These are phyloP conservation scores for Troides oblongomaculatus DNA, from an alignment of 2,888 invertebrate species.

Conservation along the genomic window DNA sequence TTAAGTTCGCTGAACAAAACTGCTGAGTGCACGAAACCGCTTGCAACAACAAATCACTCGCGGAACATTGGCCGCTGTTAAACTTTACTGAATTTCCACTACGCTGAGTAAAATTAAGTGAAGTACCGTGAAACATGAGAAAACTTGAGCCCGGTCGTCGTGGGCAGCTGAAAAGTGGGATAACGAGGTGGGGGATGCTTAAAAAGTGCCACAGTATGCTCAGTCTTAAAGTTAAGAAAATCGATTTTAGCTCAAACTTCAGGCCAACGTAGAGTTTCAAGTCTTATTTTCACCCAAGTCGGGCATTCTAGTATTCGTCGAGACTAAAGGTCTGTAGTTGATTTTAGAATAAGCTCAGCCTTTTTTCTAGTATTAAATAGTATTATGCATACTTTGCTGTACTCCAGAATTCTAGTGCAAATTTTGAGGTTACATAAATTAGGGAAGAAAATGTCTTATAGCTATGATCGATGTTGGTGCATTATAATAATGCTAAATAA, in stretches of 20 bases:
- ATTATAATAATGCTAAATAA: too few relatives aligned
- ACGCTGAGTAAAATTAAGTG: conserved; percentile 16
- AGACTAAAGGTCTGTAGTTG: too few relatives aligned
- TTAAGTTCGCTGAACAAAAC: conserved; percentile 8
- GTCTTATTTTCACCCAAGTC: too few relatives aligned
- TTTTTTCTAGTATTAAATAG: too few relatives aligned
- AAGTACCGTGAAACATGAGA: conserved; percentile 12
- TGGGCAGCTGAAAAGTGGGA: conserved; percentile 9
- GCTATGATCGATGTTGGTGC: too few relatives aligned
- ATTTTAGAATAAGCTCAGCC: too few relatives aligned
- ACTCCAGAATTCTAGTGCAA: too few relatives aligned
- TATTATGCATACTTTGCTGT: too few relatives aligned
- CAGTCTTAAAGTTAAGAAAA: conserved; percentile 5
- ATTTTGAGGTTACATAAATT: too few relatives aligned
- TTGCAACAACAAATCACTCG: conserved; percentile 21
- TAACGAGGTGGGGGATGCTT: not conserved
- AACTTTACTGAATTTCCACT: conserved; percentile 24
- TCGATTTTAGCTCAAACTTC: not conserved
- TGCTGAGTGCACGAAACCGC: conserved; percentile 12
- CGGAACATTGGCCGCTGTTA: conserved; percentile 14
- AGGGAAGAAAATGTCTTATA: too few relatives aligned
- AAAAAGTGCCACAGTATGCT: conserved; percentile 12
- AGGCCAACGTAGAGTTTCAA: too few relatives aligned
- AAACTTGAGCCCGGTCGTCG: conserved; percentile 22
- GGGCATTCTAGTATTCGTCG: too few relatives aligned